phyloP scores from a whole-genome alignment of 2,797 vertebrate species.

The Hozukius guyotensis region DNA sequence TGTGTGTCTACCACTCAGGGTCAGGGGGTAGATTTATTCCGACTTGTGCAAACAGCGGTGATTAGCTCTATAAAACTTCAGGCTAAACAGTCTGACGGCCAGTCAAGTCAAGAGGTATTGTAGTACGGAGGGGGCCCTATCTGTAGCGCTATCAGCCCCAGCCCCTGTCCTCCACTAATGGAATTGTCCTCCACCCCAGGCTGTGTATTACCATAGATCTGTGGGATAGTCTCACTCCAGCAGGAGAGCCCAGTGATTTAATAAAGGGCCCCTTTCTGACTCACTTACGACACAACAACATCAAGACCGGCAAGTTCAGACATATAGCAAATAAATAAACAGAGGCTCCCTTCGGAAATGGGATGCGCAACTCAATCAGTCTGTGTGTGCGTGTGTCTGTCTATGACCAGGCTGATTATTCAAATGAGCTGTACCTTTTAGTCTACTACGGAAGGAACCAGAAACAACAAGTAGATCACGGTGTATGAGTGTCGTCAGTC shows the following conservation, averaged over 20 bases:
- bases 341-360: slow-evolving; percentile 58
- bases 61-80: slow-evolving; percentile 69
- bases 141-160: slow-evolving; percentile 69
- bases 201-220: slow-evolving; percentile 84
- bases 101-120: slow-evolving; percentile 61
- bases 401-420: slow-evolving; percentile 58
- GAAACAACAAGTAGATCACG: slow-evolving; percentile 37
- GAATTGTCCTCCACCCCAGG: slow-evolving; percentile 81
- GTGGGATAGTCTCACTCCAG: slow-evolving; percentile 80
- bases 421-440: slow-evolving; percentile 55
- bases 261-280: slow-evolving; percentile 81
- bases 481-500: slow-evolving; percentile 16
- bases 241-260: slow-evolving; percentile 82
- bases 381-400: slow-evolving; percentile 22
- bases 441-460: slow-evolving; percentile 18
- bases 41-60: slow-evolving; percentile 64
- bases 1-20: slow-evolving; percentile 31
- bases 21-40: slow-evolving; percentile 48
- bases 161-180: slow-evolving; percentile 80
- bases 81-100: slow-evolving; percentile 58
- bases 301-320: slow-evolving; percentile 69
- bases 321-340: slow-evolving; percentile 75
- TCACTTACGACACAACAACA: slow-evolving; percentile 75
- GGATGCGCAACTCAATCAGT: slow-evolving; percentile 54
- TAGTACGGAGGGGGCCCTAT: slow-evolving; percentile 53